Percentiles rank a stretch among this genome's conserved stretches.
These are phyloP conservation scores for Spheniscus humboldti DNA, from an alignment of 2,797 vertebrate genomes.

Conservation along the genomic window DNA sequence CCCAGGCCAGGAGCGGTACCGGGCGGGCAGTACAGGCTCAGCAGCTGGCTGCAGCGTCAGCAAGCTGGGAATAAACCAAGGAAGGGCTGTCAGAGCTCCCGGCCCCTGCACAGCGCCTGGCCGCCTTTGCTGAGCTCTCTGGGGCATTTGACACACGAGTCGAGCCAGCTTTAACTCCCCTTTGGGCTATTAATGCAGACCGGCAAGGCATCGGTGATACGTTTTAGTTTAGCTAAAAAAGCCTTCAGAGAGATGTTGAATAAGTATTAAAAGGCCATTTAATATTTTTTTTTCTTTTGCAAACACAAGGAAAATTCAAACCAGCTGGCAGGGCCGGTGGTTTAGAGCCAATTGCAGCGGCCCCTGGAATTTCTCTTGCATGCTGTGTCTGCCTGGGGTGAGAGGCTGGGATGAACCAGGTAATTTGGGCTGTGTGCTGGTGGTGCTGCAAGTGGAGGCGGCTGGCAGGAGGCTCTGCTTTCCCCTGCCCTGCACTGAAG, in stretches of 20 bases:
- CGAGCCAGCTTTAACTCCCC: neutral
- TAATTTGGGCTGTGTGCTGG: neutral
- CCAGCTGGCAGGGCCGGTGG: constrained; percentile 9
- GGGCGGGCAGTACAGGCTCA: neutral
- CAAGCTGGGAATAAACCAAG: neutral
- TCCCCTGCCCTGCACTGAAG: neutral
- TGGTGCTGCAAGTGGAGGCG: rapidly evolving
- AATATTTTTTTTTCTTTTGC: neutral
- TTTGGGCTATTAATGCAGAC: neutral
- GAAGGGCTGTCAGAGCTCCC: neutral
- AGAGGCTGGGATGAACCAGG: neutral
- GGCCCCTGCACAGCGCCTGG: neutral
- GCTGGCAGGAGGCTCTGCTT: neutral
- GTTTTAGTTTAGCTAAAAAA: neutral
- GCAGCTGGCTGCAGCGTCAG: neutral
- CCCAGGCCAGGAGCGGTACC: neutral
- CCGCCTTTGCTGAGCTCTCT: neutral
- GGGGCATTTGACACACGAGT: neutral
- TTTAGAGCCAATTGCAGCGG: neutral
- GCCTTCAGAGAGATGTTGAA: neutral
- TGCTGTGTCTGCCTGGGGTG: neutral
- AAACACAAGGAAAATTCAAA: constrained; percentile 42
- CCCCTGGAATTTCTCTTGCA: neutral
- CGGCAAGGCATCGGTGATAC: neutral
- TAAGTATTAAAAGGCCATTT: constrained; percentile 23